phyloP scores from a whole-genome alignment of 2,888 invertebrate species.

The Aphelenchoides bicaudatus region DNA sequence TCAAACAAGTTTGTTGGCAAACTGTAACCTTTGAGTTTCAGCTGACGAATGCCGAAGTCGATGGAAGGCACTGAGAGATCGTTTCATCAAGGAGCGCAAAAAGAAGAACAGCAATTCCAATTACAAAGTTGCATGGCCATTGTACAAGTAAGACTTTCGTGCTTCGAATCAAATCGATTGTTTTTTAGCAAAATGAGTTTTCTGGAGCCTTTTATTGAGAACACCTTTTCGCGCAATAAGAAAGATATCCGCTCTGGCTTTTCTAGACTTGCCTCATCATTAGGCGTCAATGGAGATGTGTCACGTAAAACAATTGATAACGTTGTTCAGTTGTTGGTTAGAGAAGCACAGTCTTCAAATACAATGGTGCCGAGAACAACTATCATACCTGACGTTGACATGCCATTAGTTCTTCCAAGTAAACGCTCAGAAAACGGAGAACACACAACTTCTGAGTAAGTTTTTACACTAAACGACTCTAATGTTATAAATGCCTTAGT shows the following conservation, averaged over 20 bases:
- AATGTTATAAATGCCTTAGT: slow-evolving; percentile 2
- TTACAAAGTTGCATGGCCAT: slow-evolving; percentile 22
- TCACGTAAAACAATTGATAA: slow-evolving; percentile 18
- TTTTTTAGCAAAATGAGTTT: slow-evolving; percentile 28
- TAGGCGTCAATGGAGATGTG: slow-evolving; percentile 6
- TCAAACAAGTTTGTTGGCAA: slow-evolving; percentile 13
- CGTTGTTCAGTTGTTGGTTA: slow-evolving; percentile 16
- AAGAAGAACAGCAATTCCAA: slow-evolving; percentile 8
- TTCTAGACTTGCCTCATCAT: too few relatives aligned
- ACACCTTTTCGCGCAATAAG: too few relatives aligned
- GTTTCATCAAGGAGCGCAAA: slow-evolving; percentile 27
- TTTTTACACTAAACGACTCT: too few relatives aligned
- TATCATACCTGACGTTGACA: neutral
- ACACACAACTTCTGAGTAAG: neutral
- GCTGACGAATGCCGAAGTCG: slow-evolving; percentile 24
- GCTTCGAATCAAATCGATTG: too few relatives aligned
- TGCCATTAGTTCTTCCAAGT: neutral
- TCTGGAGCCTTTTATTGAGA: slow-evolving; percentile 27
- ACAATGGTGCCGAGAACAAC: neutral
- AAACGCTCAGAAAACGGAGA: neutral
- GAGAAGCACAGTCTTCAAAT: slow-evolving; percentile 13
- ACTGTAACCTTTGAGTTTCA: slow-evolving; percentile 11
- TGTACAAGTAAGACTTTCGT: too few relatives aligned
- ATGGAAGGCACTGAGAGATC: slow-evolving; percentile 27
- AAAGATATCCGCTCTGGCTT: too few relatives aligned